Evolutionary conservation across 2,113 vertebrate species (phyloP).

Genomic region (Colaptes auratus): DNA sequence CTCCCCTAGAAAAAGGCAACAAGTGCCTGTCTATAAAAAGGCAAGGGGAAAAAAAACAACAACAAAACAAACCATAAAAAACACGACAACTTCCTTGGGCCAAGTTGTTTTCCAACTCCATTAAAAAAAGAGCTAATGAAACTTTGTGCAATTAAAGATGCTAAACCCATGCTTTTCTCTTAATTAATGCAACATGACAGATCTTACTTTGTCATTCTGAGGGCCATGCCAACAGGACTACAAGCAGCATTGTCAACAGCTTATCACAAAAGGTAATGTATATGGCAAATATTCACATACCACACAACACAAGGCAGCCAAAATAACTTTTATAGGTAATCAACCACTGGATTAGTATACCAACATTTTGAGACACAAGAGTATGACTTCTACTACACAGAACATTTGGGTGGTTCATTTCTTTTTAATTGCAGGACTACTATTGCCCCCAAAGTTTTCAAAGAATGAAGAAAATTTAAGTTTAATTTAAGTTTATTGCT

Average conservation of each 20-base stretch:
- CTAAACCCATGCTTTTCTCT: not conserved
- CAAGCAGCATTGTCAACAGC: not conserved
- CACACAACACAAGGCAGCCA: not conserved
- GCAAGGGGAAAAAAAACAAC: not conserved
- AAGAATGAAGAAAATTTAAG: rapidly evolving
- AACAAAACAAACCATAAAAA: too few relatives aligned
- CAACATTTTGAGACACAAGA: not conserved
- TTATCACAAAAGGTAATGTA: not conserved
- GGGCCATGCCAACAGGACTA: not conserved
- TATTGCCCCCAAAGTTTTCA: not conserved
- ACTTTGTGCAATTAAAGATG: not conserved
- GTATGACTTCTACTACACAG: not conserved
- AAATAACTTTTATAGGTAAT: not conserved
- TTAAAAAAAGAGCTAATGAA: not conserved
- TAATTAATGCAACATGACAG: not conserved
- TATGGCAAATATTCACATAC: not conserved
- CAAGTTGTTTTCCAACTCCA: not conserved
- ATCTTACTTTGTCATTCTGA: not conserved
- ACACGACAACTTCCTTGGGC: not conserved
- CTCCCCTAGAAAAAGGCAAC: not conserved
- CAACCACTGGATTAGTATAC: not conserved
- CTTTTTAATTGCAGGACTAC: not conserved
- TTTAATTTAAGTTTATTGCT: not conserved
- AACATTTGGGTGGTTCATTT: rapidly evolving
- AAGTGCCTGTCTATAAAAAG: not conserved